Evolutionary conservation across 1,140 invertebrate genomes (phyloP).

Genomic region (Sminthurinus signatus): DNA sequence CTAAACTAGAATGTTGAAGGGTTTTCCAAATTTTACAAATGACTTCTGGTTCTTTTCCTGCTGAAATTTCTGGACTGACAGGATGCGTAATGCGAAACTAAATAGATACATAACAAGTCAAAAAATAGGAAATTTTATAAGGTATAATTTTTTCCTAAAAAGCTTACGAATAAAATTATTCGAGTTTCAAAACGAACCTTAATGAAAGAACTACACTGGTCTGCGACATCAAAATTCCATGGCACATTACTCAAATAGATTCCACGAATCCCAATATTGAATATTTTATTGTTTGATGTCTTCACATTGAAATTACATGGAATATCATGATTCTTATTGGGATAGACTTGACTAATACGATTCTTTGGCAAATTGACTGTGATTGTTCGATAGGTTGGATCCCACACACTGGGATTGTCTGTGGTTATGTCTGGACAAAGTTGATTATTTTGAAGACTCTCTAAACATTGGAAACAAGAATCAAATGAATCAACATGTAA

Average conservation of each 20-base stretch:
- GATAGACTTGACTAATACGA: background rate
- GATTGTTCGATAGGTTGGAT: background rate
- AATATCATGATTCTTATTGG: background rate
- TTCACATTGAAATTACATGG: constrained; percentile 13
- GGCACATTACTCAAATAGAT: background rate
- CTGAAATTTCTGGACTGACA: background rate
- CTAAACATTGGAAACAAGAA: background rate
- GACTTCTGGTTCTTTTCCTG: background rate
- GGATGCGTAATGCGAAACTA: background rate
- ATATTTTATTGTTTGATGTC: background rate
- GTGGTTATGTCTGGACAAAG: background rate
- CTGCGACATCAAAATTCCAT: background rate
- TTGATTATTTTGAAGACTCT: constrained; percentile 1
- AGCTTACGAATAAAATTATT: no score
- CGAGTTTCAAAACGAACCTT: constrained; percentile 2
- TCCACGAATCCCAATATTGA: background rate
- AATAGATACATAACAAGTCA: no score
- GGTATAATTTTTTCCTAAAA: no score
- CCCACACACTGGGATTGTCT: background rate
- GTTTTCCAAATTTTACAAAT: constrained; percentile 7
- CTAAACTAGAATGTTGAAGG: background rate
- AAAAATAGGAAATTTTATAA: no score
- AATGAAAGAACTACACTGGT: background rate
- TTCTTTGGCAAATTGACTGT: constrained; percentile 1
- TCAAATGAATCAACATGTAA: background rate